Evolutionary conservation across 1,140 invertebrate species (phyloP).

Genomic region (Euwallacea similis): DNA sequence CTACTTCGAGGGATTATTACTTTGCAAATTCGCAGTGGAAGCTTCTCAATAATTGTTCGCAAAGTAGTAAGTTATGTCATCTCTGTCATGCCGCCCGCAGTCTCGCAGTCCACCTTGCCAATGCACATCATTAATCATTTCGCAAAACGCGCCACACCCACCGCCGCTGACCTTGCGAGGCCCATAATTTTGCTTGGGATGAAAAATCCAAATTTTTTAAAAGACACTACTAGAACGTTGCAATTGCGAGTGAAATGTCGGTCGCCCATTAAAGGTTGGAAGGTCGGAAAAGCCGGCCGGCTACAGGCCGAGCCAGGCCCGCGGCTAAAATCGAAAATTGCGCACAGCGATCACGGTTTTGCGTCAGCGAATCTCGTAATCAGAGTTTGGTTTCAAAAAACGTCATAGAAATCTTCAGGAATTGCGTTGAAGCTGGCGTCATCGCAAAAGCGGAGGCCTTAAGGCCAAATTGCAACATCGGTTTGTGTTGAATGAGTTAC

Average conservation of each 20-base stretch:
- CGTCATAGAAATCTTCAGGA: no score
- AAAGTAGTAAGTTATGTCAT: slow-evolving; percentile 7
- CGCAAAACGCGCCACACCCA: slow-evolving; percentile 10
- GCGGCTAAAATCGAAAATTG: slow-evolving; percentile 17
- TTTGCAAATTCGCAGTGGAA: no score
- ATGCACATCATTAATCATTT: slow-evolving; percentile 9
- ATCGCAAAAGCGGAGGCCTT: no score
- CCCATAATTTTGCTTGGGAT: neutral
- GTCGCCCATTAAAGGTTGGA: slow-evolving; percentile 14
- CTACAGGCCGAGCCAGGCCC: neutral
- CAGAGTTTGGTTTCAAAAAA: no score
- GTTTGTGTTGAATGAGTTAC: no score
- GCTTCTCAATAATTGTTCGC: neutral
- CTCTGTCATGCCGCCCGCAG: neutral
- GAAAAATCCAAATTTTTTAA: neutral
- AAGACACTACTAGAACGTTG: neutral
- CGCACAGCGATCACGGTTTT: slow-evolving; percentile 1
- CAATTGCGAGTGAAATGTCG: slow-evolving; percentile 6
- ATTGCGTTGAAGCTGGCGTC: no score
- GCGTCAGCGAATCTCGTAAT: slow-evolving; percentile 5
- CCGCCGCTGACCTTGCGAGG: neutral
- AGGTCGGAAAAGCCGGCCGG: slow-evolving; percentile 10
- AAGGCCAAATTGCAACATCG: no score
- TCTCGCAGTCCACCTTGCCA: slow-evolving; percentile 1
- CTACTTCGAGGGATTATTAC: neutral